Evolutionary conservation across 2,113 vertebrate genomes (phyloP).

Genomic region (Zapornia atra): DNA sequence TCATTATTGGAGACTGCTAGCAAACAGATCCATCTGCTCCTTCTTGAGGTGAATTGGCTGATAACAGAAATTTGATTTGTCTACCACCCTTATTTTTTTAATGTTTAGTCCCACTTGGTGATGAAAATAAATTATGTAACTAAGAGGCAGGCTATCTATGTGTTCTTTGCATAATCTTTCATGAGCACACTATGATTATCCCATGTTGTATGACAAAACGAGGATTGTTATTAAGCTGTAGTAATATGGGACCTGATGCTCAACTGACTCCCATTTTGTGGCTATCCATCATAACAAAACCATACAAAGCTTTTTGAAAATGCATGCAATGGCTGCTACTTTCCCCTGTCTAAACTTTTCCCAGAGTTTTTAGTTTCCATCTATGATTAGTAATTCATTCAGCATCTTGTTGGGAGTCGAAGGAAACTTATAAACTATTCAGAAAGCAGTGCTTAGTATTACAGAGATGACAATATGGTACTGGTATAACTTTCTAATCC

Average conservation of each 20-base stretch:
- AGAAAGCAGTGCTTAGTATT: neutral
- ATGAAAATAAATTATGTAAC: neutral
- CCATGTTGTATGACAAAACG: neutral
- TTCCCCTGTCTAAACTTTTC: neutral
- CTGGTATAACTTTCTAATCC: neutral
- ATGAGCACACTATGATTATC: neutral
- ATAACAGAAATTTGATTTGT: constrained; percentile 9
- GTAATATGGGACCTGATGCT: neutral
- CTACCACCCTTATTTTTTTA: neutral
- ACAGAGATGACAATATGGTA: neutral
- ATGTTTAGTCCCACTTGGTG: neutral
- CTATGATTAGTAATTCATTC: neutral
- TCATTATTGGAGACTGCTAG: constrained; percentile 5
- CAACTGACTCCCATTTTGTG: neutral
- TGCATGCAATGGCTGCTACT: neutral
- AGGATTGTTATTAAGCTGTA: neutral
- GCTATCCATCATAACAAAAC: neutral
- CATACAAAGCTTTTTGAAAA: neutral
- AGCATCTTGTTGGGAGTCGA: neutral
- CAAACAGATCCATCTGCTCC: constrained; percentile 23
- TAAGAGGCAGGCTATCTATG: neutral
- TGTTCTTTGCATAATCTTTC: neutral
- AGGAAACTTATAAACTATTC: neutral
- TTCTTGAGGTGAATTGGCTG: neutral
- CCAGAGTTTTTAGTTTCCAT: neutral